Evolutionary conservation across 2,888 invertebrate species (phyloP).

Genomic region (Tromatobia lineatoria): DNA sequence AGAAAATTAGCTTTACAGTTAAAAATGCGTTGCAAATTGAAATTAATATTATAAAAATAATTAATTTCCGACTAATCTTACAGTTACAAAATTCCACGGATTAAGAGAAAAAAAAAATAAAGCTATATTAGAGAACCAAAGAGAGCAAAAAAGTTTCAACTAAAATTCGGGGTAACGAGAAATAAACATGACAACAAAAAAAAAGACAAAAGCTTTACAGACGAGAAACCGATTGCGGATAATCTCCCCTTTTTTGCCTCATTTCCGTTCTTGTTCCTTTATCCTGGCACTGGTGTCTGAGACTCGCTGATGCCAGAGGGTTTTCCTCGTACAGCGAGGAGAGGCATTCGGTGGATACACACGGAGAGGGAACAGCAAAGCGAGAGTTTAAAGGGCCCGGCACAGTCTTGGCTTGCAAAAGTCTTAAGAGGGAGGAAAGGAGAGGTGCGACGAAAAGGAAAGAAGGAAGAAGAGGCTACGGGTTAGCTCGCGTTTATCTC

Average conservation of each 20-base stretch:
- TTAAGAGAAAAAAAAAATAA: too few relatives aligned
- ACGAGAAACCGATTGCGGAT: conserved; percentile 32
- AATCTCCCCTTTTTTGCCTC: conserved; percentile 8
- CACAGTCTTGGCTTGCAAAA: conserved; percentile 30
- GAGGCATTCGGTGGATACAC: not conserved
- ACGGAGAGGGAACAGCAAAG: conserved; percentile 21
- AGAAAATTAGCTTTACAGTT: too few relatives aligned
- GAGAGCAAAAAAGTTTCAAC: not conserved
- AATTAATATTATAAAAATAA: too few relatives aligned
- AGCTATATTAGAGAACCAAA: not conserved
- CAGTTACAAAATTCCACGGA: too few relatives aligned
- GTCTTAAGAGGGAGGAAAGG: not conserved
- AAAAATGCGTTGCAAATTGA: too few relatives aligned
- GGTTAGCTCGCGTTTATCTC: conserved; percentile 54
- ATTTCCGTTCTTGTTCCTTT: conserved; percentile 6
- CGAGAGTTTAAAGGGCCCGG: conserved; percentile 35
- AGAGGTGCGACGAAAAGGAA: not conserved
- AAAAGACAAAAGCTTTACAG: not conserved
- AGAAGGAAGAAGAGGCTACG: not conserved
- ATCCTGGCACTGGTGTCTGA: conserved; percentile 7
- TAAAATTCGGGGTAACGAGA: not conserved
- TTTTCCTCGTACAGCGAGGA: conserved; percentile 2
- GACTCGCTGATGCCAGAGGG: conserved; percentile 20
- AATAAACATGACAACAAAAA: not conserved
- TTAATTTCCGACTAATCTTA: too few relatives aligned